Percentiles rank a stretch among this genome's conserved stretches.
phyloP scores from a whole-genome alignment of 2,888 invertebrate species.

The Pecten maximus region DNA sequence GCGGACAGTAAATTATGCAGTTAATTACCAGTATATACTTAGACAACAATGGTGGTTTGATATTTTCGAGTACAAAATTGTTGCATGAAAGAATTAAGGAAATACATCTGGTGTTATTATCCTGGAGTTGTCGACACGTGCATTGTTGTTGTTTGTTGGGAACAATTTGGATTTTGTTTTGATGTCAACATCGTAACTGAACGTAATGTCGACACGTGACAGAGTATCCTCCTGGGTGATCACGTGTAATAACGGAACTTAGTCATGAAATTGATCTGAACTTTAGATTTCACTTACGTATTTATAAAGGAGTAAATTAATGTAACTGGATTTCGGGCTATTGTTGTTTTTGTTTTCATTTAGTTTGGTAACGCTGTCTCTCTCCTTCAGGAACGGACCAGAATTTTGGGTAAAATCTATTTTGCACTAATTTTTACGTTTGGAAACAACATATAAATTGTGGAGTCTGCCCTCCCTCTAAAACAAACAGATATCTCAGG shows the following conservation, averaged over 20 bases:
- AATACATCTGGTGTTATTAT: background rate
- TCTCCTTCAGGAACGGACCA: no score
- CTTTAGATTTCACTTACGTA: background rate
- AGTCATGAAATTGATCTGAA: background rate
- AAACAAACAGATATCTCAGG: no score
- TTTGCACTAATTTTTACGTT: no score
- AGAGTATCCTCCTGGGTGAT: no score
- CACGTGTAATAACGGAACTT: background rate
- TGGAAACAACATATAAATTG: no score
- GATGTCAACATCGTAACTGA: background rate
- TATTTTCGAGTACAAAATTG: background rate
- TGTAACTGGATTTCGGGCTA: background rate
- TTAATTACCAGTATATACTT: background rate
- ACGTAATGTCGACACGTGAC: background rate
- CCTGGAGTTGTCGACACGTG: background rate
- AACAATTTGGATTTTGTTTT: background rate
- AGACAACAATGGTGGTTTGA: background rate
- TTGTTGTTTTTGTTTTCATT: background rate
- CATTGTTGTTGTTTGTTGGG: background rate
- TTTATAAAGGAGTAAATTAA: background rate
- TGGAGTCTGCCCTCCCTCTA: no score
- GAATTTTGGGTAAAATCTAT: no score
- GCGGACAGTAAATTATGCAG: background rate
- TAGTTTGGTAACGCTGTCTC: no score
- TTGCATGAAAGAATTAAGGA: background rate